Conservation (phyloP, 2,797 vertebrate genomes). For the Ctenopoma multispine region DNA sequence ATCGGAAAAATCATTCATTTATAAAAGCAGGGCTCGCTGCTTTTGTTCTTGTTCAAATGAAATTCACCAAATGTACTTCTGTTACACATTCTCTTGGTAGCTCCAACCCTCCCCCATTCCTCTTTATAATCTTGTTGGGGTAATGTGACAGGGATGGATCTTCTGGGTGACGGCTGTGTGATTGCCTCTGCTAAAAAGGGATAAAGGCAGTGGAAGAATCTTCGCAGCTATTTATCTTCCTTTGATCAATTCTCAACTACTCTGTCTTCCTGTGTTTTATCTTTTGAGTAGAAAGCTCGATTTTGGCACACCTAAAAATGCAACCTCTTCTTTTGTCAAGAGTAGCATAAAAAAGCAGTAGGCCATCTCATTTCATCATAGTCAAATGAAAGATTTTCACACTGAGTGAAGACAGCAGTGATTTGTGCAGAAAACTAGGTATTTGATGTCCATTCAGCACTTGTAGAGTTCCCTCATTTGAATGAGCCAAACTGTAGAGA, state of each 20-base stretch:
- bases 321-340: slow-evolving; percentile 45
- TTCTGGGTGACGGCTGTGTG: slow-evolving; percentile 62
- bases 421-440: slow-evolving; percentile 9
- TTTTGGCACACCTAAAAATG: slow-evolving; percentile 39
- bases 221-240: slow-evolving; percentile 70
- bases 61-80: slow-evolving; percentile 65
- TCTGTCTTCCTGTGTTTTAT: slow-evolving; percentile 40
- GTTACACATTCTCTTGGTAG: slow-evolving; percentile 47
- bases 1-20: slow-evolving; percentile 78
- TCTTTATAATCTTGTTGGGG: slow-evolving; percentile 43
- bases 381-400: slow-evolving; percentile 25
- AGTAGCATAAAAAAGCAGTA: slow-evolving; percentile 27
- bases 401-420: slow-evolving; percentile 3
- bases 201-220: slow-evolving; percentile 67
- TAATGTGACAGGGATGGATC: slow-evolving; percentile 75
- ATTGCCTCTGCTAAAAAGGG: slow-evolving; percentile 75
- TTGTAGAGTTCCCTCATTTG: neutral
- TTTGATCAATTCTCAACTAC: slow-evolving; percentile 66
- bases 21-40: slow-evolving; percentile 62
- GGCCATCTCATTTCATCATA: slow-evolving; percentile 16
- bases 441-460: slow-evolving; percentile 5
- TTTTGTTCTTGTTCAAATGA: slow-evolving; percentile 60
- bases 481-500: slow-evolving; percentile 31
- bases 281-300: slow-evolving; percentile 30
- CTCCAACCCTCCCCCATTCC: slow-evolving; percentile 1